phyloP scores from a whole-genome alignment of 1,140 invertebrate genomes.

The Drosophila eugracilis region DNA sequence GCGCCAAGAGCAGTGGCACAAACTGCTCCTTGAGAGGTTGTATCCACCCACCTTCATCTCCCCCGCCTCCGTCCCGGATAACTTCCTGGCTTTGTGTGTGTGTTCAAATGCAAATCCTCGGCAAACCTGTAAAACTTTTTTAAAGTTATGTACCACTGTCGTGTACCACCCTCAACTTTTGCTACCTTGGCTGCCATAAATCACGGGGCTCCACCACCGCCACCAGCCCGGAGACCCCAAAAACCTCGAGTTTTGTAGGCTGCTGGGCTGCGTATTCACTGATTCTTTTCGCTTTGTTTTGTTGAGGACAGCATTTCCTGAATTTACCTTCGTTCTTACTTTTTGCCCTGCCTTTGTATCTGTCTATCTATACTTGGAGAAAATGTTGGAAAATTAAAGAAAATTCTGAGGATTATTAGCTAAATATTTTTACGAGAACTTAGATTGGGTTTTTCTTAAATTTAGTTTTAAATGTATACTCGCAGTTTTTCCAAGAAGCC shows the following conservation, averaged over 20 bases:
- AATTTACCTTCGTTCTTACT: conserved; percentile 72
- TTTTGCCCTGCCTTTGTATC: conserved; percentile 20
- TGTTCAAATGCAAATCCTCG: conserved; percentile 79
- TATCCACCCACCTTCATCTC: conserved; percentile 4
- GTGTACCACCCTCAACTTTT: conserved; percentile 53
- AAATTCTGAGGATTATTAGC: too few species aligned
- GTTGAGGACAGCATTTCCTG: conserved; percentile 78
- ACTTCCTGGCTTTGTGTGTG: conserved; percentile 23
- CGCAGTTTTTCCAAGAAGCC: too few species aligned
- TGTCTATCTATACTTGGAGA: conserved; percentile 11
- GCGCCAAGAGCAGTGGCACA: conserved; percentile 33
- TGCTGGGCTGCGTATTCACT: conserved; percentile 53
- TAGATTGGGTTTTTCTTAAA: too few species aligned
- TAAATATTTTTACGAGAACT: too few species aligned
- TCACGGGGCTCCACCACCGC: conserved; percentile 45
- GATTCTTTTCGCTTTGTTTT: conserved; percentile 72
- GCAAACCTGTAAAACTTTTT: conserved; percentile 75
- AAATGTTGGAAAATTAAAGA: background rate
- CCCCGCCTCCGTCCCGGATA: too few species aligned
- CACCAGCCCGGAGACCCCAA: conserved; percentile 5
- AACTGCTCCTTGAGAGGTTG: conserved; percentile 48
- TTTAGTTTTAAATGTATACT: too few species aligned
- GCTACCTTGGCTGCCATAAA: conserved; percentile 79
- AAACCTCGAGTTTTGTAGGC: conserved; percentile 54
- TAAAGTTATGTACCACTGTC: conserved; percentile 54